Evolutionary conservation across 2,797 vertebrate species (phyloP), one percentile per base, ranked within the genome.

Genomic region (Scolopax bukidnonensis): DNA sequence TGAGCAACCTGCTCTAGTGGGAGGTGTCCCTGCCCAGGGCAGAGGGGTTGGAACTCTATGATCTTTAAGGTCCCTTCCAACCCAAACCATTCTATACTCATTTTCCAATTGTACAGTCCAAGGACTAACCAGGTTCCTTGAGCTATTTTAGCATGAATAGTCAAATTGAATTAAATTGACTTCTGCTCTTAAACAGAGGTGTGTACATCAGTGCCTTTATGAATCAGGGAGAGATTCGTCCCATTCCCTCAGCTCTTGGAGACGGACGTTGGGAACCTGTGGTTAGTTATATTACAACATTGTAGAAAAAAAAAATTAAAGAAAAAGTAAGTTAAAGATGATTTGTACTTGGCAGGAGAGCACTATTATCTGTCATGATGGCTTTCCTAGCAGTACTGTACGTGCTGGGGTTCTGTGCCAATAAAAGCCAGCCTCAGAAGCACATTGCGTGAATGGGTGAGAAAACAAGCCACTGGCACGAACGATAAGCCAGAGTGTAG

Each of bases 341-440:
- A 76, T 84, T 85, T 91, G 69, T 81, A 28, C 70, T 92, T 92
- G 89, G 76, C 84, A 25, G 14, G 28, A 47, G 43, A 79, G 70
- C 0, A 0, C 70, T 82, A 1, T 84, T 88, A 48, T 85, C 78
- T 85, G 69, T 61, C 81, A 10, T 1, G 20, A 36, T 92, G 84
- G 74, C 77, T 96, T 76, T 83, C 54, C 48, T 77, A 56, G 73
- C 81, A 80, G 92, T 33, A 77, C 78, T 84, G 53, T 57, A 3
- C 68, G 75, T 94, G 85, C 90, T 93, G 3, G 14, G 77, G 38
- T 36, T 71, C 47, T 41, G 14, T 93, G 95, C 96, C 94, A 93
- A 23, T 48, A 78, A 79, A 83, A 77, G 45, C 33, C 80, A 87
- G 89, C 61, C 87, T 90, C 94, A 85, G 87, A 89, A 94, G 90